A percentile compares a stretch with the other conserved stretches of the same genome.
phyloP scores from a whole-genome alignment of 2,113 vertebrate species.

The Eubucco bourcierii region DNA sequence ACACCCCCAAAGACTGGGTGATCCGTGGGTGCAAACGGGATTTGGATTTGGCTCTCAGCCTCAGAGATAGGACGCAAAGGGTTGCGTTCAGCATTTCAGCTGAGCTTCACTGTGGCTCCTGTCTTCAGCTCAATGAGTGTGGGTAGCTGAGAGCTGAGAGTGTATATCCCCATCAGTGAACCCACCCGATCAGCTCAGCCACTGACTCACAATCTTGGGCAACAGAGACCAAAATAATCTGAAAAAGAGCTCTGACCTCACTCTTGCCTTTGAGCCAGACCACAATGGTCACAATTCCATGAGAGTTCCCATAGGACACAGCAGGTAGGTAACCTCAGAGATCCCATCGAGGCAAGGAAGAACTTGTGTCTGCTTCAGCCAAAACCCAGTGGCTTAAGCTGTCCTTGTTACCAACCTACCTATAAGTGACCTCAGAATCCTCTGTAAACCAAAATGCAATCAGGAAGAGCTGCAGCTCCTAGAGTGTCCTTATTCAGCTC shows the following conservation, averaged over 20 bases:
- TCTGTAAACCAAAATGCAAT: background rate
- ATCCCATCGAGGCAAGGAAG: background rate
- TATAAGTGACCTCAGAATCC: background rate
- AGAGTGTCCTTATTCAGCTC: background rate
- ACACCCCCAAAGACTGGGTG: background rate
- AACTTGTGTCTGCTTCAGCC: background rate
- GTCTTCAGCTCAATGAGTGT: background rate
- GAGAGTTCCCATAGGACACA: fast-evolving
- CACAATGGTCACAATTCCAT: fast-evolving
- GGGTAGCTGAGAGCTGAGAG: background rate
- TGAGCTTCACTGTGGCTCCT: background rate
- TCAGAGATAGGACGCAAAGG: fast-evolving
- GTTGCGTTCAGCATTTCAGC: background rate
- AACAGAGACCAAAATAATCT: background rate
- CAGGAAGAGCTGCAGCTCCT: background rate
- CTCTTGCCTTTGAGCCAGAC: background rate
- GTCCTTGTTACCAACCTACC: background rate
- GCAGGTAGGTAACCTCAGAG: background rate
- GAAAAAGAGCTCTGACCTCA: background rate
- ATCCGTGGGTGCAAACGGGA: background rate
- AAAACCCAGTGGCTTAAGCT: background rate
- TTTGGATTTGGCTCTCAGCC: background rate
- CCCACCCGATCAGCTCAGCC: background rate
- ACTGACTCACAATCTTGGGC: background rate
- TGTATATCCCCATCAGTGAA: fast-evolving